A percentile compares a stretch with the other conserved stretches of the same genome.
Conservation (phyloP, 2,113 vertebrate species). For the Odontophorus gujanensis region DNA sequence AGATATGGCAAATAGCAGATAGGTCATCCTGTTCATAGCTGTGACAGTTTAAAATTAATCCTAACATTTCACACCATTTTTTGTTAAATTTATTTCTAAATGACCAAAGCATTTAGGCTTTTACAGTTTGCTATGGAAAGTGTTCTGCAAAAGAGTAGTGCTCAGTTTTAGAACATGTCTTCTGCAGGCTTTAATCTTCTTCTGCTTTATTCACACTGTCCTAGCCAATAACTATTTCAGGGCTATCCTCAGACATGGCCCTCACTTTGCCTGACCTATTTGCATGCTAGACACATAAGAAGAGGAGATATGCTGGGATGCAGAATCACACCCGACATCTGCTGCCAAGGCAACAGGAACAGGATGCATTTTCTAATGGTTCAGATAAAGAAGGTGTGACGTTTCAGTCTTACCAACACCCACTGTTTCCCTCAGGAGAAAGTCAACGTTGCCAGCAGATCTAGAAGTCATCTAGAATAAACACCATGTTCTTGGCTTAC, state of each 20-base stretch:
- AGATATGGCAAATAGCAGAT: background rate
- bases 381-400: constrained; percentile 1
- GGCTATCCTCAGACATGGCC: background rate
- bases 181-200: background rate
- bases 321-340: constrained; percentile 4
- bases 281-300: constrained; percentile 1
- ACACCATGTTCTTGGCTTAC: background rate
- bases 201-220: background rate
- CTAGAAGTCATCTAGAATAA: constrained; percentile 20
- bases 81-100: background rate
- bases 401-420: background rate
- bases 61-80: background rate
- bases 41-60: background rate
- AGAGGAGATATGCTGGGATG: background rate
- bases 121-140: background rate
- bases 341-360: constrained; percentile 58
- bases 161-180: background rate
- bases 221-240: background rate
- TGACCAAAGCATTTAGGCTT: background rate
- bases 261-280: background rate
- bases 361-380: constrained; percentile 25
- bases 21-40: background rate
- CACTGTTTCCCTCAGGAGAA: background rate
- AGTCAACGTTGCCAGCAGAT: background rate
- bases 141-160: background rate